Evolutionary conservation across 2,113 vertebrate species (phyloP), one percentile per base, ranked within the genome.

Genomic region (Quiscalus mexicanus): DNA sequence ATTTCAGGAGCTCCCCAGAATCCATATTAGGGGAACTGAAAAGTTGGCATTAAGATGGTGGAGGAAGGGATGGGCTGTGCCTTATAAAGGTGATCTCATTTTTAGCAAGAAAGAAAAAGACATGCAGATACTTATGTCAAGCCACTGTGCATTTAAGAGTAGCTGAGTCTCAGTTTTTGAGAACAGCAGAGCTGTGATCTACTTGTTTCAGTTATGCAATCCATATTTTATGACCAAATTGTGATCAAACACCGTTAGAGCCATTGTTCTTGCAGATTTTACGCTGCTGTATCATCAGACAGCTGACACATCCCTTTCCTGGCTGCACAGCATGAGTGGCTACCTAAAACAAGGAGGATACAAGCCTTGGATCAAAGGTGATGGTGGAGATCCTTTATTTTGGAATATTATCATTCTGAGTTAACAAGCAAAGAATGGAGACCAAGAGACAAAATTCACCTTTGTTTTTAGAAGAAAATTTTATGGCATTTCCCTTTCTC

Each of bases 191-290:
- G 37, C 22, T 83, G 70, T 77, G 59, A 90, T 92, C 85, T 90
- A 30, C 56, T 84, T 91, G 35, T 85, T 93, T 85, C 24, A 76
- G 60, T 80, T 44, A 78, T 52, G n/a, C 56, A 90, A 93, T 87
- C 35, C 68, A 86, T 93, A 85, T 89, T 95, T 96, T 87, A 93
- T 92, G 59, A 93, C 75, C 13, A 3, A 84, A 74, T 76, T 78
- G 49, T 78, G 77, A 94, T 93, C 56, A 95, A 96, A 95, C 80
- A 60, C 25, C 44, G 42, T 55, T 83, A 50, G 25, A 95, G 70
- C 21, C 21, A 93, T 65, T 92, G 85, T 89, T 96, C 70, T 65
- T 85, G 67, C 73, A 87, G 76, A 82, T 90, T 89, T 95, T 94
- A 85, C 62, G 41, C 13, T 86, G 39, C 18, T 86, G 31, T 67